phyloP scores from a whole-genome alignment of 2,113 vertebrate genomes.

The Pedetes capensis region DNA sequence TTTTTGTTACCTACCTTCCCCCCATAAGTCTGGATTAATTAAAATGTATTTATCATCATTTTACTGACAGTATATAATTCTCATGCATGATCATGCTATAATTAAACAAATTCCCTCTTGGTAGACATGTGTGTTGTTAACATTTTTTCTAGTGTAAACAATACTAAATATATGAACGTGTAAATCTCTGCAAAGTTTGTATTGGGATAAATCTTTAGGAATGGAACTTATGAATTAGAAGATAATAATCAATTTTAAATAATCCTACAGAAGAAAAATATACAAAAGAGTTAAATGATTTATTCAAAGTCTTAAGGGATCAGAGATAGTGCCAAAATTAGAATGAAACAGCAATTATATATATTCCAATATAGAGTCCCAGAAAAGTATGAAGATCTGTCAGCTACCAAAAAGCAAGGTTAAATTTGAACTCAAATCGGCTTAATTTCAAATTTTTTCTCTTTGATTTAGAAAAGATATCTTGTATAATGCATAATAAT shows the following conservation, averaged over 20 bases:
- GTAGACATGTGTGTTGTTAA: neutral
- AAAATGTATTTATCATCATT: neutral
- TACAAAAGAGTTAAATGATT: neutral
- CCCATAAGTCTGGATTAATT: neutral
- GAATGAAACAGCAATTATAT: neutral
- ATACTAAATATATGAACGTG: neutral
- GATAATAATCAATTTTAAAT: neutral
- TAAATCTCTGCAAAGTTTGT: neutral
- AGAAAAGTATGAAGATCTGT: neutral
- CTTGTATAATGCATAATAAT: neutral
- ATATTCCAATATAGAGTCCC: neutral
- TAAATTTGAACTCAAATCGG: neutral
- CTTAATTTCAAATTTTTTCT: neutral
- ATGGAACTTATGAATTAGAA: neutral
- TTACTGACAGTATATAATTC: neutral
- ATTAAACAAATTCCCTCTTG: neutral
- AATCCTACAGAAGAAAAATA: neutral
- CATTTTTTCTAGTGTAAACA: neutral
- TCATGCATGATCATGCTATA: neutral
- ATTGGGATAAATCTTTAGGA: neutral
- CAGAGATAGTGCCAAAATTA: neutral
- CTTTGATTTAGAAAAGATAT: neutral
- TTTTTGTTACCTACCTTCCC: neutral
- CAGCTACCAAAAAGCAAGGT: neutral
- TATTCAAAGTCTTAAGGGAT: constrained; percentile 3